Evolutionary conservation across 2,797 vertebrate genomes (phyloP).

Genomic region (Scolopax rusticola): DNA sequence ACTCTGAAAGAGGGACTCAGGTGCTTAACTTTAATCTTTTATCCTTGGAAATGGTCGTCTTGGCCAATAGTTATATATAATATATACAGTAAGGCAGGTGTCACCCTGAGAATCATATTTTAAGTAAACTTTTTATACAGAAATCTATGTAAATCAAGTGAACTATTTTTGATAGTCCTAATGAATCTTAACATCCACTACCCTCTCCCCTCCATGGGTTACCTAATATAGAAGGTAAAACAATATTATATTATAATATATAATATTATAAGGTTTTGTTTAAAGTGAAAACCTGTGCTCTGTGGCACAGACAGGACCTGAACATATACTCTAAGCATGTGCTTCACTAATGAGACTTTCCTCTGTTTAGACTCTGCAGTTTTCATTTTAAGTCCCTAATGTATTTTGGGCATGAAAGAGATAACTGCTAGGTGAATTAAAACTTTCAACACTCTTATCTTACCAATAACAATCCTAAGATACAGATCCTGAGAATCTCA

Average conservation of each 20-base stretch:
- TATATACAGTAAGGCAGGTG: not conserved
- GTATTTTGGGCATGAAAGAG: not conserved
- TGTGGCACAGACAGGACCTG: not conserved
- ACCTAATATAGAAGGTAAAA: not conserved
- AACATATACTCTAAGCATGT: not conserved
- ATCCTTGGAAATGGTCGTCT: not conserved
- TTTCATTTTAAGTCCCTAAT: not conserved
- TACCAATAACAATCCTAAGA: not conserved
- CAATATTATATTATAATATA: not conserved
- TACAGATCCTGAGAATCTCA: not conserved
- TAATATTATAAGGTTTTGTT: not conserved
- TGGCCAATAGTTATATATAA: not conserved
- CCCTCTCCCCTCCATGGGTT: fast-evolving
- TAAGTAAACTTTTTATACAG: not conserved
- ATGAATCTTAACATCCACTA: not conserved
- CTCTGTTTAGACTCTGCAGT: not conserved
- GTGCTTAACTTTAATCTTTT: not conserved
- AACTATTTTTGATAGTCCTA: not conserved
- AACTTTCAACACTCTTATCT: not conserved
- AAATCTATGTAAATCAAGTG: not conserved
- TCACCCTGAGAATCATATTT: not conserved
- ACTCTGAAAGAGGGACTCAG: not conserved
- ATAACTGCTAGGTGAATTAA: not conserved
- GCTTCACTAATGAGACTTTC: not conserved
- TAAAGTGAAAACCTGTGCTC: not conserved